Evolutionary conservation across 1,140 invertebrate genomes (phyloP), one percentile per base, ranked within the genome.

Genomic region (Drosophila chauvacae): DNA sequence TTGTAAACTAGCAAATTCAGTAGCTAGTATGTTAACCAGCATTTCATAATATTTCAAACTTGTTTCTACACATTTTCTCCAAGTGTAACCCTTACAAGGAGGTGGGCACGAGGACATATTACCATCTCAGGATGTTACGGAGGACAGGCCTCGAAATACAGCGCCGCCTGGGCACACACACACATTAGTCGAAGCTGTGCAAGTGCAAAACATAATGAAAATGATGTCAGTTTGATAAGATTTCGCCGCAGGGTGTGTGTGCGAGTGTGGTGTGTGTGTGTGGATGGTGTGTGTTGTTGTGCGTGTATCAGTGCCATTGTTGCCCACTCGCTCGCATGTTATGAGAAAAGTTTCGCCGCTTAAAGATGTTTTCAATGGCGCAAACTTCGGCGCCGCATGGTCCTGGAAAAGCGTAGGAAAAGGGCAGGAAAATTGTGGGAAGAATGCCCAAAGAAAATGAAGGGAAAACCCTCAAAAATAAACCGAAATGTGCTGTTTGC

Each of bases 191-290:
- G 72, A 88, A 77, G 85, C 84, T 90, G 84, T 81, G 80, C 80
- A 80, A 87, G 68, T 80, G 69, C 80, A 81, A 88, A 88, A 81
- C 73, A 90, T 90, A 90, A 90, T 88, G 77, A 88, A 88, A 88
- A 88, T 87, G 80, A 87, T 88, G 80, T 87, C 72, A 88, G 84
- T 87, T 84, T 87, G 77, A 84, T 88, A 87, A 88, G 84, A 88
- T 80, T 83, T 70, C 30, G 51, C 51, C 41, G 18, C 66, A 59
- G 71, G 80, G 66, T 57, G 84, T 82, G 65, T 48, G 41, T 64
- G 30, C 4, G 20, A 41, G 44, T 37, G 45, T 44, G n/a, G 18
- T 48, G 68, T 45, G 20, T 45, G 20, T 20, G 61, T 72, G 28
- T 11, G 9, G 7, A 16, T 37, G 20, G 59, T 50, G 45, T 55